These are phyloP conservation scores for Ciconia boyciana DNA, from an alignment of 2,113 vertebrate species.

Conservation along the genomic window DNA sequence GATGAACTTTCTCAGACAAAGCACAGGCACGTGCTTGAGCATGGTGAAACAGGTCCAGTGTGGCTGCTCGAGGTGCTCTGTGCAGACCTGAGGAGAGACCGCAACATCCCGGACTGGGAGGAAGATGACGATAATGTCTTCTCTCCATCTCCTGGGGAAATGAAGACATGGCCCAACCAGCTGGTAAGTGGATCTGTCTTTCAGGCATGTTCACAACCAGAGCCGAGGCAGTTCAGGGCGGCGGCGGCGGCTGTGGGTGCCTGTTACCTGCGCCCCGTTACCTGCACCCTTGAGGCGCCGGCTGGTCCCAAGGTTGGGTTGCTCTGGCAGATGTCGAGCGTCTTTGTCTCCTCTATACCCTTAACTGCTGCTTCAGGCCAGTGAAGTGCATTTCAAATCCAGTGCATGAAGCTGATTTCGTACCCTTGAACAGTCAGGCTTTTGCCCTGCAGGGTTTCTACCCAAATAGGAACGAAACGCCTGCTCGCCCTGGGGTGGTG, in stretches of 20 bases:
- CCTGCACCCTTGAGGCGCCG: not conserved
- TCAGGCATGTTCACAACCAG: not conserved
- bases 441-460: not conserved
- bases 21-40: fast-evolving
- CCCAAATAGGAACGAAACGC: not conserved
- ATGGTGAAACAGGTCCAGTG: not conserved
- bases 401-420: not conserved
- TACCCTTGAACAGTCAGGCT: not conserved
- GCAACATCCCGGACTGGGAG: not conserved
- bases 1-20: not conserved
- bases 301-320: not conserved
- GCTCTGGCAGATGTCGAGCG: not conserved
- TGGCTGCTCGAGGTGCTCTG: fast-evolving
- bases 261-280: not conserved
- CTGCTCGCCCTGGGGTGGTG: not conserved
- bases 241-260: not conserved
- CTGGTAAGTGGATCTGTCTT: not conserved
- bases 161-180: fast-evolving
- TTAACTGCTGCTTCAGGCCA: not conserved
- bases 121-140: not conserved
- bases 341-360: not conserved
- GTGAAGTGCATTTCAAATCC: not conserved
- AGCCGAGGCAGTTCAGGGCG: not conserved
- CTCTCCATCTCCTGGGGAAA: not conserved
- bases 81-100: not conserved